Evolutionary conservation across 2,888 invertebrate genomes (phyloP), one percentile per base, ranked within the genome.

Genomic region (Xestia c-nigrum): DNA sequence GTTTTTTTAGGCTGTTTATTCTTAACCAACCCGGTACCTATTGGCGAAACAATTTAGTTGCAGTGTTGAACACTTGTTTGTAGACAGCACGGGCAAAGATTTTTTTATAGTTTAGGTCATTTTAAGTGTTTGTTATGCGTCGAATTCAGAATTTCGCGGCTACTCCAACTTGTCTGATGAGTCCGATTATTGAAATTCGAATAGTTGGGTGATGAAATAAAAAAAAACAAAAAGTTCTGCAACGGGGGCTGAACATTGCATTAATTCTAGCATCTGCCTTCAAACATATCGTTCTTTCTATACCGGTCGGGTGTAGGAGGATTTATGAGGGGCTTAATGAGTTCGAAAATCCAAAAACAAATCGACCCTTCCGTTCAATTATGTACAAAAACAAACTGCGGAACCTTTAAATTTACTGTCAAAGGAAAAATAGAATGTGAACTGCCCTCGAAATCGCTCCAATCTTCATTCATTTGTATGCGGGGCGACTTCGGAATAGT

Each of bases 401-500:
- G 82, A 83, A 80, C 88, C 88, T 86, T 88, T 84, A 88, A 91
- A 89, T 90, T 86, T 86, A 83, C 85, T 82, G 86, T 91, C 91
- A 92, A 93, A 92, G 91, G 89, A 91, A 91, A 91, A 92, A 90
- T 90, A 80, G 88, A 89, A 91, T 89, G 90, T 87, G 88, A 85
- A 88, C 85, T 87, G 86, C 81, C 82, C 79, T 85, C 80, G 87
- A 89, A 91, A 90, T 91, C 85, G 90, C 78, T 90, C 90, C 91
- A 93, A 94, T 93, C 92, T 93, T 88, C 89, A 82, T 92, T 94
- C 93, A 94, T 94, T 94, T 93, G 92, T 94, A 94, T 94, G 94
- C 94, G 89, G 90, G 89, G 88, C 88, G 90, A 91, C 92, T 90
- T 90, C 88, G 89, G 90, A 94, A 94, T 94, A 93, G 94, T 93